Conservation (phyloP, 2,113 vertebrate species). For the Oryzias curvinotus region DNA sequence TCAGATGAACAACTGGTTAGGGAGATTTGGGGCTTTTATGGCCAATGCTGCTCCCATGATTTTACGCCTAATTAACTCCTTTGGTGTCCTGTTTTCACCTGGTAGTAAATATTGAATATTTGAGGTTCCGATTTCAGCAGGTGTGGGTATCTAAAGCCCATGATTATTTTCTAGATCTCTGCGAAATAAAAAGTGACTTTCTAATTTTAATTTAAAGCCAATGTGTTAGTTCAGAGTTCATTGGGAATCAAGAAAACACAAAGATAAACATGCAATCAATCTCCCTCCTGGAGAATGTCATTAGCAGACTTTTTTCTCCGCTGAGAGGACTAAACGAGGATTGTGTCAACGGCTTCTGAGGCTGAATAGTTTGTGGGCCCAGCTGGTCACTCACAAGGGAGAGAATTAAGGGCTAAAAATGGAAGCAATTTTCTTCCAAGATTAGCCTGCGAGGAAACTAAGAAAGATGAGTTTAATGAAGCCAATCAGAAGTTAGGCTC, state of each 20-base stretch:
- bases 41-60: slow-evolving; percentile 18
- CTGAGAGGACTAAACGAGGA: slow-evolving; percentile 37
- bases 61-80: slow-evolving; percentile 36
- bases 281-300: slow-evolving; percentile 18
- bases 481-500: slow-evolving; percentile 17
- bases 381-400: slow-evolving; percentile 65
- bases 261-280: slow-evolving; percentile 8
- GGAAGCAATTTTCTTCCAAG: slow-evolving; percentile 69
- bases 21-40: slow-evolving; percentile 3
- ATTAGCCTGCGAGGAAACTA: slow-evolving; percentile 59
- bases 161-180: slow-evolving; percentile 32
- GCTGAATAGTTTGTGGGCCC: slow-evolving; percentile 44
- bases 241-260: slow-evolving; percentile 4
- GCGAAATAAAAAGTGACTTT: slow-evolving; percentile 31
- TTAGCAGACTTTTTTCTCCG: slow-evolving; percentile 39
- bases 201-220: slow-evolving; percentile 16
- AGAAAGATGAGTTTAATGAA: slow-evolving; percentile 59
- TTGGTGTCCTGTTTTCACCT: slow-evolving; percentile 13
- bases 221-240: not conserved
- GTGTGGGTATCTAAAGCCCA: slow-evolving; percentile 5
- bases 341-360: slow-evolving; percentile 35
- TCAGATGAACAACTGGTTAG: slow-evolving; percentile 15
- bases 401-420: slow-evolving; percentile 71
- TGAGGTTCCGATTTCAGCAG: slow-evolving; percentile 9
- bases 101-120: slow-evolving; percentile 9